Conservation (phyloP, 2,113 vertebrate genomes). For the Sebastes schlegelii region DNA sequence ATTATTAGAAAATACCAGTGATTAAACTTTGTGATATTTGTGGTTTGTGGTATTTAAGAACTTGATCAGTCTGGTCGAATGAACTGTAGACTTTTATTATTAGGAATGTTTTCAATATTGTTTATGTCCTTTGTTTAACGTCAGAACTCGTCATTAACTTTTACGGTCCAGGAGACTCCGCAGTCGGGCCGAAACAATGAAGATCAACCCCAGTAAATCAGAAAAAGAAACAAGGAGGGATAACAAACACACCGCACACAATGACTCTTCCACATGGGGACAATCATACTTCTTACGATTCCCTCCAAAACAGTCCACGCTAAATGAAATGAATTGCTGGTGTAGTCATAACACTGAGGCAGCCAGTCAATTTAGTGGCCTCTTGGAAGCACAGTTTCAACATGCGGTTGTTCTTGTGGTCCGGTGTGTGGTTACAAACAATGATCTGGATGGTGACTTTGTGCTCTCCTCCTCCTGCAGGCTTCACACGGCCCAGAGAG, state of each 20-base stretch:
- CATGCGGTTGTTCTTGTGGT: conserved; percentile 33
- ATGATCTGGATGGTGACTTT: conserved; percentile 38
- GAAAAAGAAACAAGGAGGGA: conserved; percentile 25
- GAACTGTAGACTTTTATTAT: conserved; percentile 17
- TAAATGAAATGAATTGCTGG: conserved; percentile 34
- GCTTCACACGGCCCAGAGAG: conserved; percentile 97
- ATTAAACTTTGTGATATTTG: conserved; percentile 35
- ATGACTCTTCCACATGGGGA: conserved; percentile 41
- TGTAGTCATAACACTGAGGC: conserved; percentile 17
- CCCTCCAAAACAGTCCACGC: conserved; percentile 32
- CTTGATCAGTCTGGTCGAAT: conserved; percentile 24
- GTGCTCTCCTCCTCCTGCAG: conserved; percentile 77
- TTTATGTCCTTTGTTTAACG: conserved; percentile 37
- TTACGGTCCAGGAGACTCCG: conserved; percentile 11
- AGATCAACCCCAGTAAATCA: conserved; percentile 34
- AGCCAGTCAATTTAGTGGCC: conserved; percentile 31
- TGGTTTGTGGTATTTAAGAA: conserved; percentile 44
- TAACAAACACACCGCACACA: conserved; percentile 41
- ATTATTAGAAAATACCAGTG: conserved; percentile 49
- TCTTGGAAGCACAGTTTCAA: conserved; percentile 22
- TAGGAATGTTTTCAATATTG: conserved; percentile 20
- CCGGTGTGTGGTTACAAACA: conserved; percentile 2
- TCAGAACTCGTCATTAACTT: conserved; percentile 38
- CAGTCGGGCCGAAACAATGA: conserved; percentile 13
- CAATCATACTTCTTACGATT: conserved; percentile 28